phyloP scores from a whole-genome alignment of 2,888 invertebrate genomes.

The Cantharis lateralis region DNA sequence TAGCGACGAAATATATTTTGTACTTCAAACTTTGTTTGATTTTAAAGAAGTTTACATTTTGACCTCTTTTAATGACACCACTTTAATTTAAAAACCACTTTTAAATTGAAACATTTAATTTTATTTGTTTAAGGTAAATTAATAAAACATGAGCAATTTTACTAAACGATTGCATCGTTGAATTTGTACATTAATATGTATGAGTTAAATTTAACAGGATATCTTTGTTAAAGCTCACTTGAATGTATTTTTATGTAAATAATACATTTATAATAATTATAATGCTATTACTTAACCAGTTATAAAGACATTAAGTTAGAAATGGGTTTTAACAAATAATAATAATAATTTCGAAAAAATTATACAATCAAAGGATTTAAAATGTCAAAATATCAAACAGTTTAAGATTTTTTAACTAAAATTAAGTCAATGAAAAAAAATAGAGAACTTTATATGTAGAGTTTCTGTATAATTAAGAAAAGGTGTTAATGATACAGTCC shows the following conservation, averaged over 20 bases:
- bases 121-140: neutral
- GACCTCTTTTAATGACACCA: neutral
- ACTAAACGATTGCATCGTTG: neutral
- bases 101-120: neutral
- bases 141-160: neutral
- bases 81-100: neutral
- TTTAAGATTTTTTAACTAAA: neutral
- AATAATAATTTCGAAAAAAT: slow-evolving; percentile 18
- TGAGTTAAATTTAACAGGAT: slow-evolving; percentile 10
- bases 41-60: neutral
- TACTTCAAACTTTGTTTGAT: neutral
- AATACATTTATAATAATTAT: slow-evolving; percentile 24
- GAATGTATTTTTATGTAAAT: slow-evolving; percentile 23
- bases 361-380: slow-evolving; percentile 15
- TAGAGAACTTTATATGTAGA: neutral
- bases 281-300: slow-evolving; percentile 22
- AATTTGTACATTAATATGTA: slow-evolving; percentile 9
- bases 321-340: slow-evolving; percentile 17
- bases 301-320: slow-evolving; percentile 26
- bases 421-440: slow-evolving; percentile 9
- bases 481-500: slow-evolving; percentile 29
- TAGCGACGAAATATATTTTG: neutral
- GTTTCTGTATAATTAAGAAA: slow-evolving; percentile 22
- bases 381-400: slow-evolving; percentile 2
- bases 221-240: neutral